These are phyloP conservation scores for Ferdinandea cuprea DNA, from an alignment of 2,888 invertebrate species.

Conservation along the genomic window DNA sequence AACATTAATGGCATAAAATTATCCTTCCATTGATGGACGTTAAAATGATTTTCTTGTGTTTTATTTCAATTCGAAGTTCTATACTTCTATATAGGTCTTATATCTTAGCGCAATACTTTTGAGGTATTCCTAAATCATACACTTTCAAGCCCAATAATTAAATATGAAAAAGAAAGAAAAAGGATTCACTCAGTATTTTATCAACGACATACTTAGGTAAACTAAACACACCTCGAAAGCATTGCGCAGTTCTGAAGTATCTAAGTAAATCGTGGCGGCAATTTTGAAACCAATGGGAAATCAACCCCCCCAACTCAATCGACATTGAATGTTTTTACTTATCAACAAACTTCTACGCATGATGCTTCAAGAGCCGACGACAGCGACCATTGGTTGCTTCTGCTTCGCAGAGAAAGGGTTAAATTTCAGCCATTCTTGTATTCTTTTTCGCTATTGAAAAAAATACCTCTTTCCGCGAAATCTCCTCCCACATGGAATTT, in stretches of 20 bases:
- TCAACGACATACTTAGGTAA: no score
- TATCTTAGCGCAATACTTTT: no score
- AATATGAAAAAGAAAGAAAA: no score
- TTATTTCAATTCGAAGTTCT: no score
- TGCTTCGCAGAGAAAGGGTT: slow-evolving; percentile 35
- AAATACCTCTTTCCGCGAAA: slow-evolving; percentile 1
- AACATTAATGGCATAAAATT: no score
- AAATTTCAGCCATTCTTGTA: slow-evolving; percentile 10
- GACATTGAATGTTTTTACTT: not conserved
- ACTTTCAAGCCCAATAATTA: not conserved
- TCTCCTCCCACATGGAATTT: slow-evolving; percentile 1
- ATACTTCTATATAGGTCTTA: no score
- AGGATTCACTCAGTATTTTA: no score
- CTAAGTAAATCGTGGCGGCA: not conserved
- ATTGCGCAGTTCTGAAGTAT: not conserved
- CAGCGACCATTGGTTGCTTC: slow-evolving; percentile 33
- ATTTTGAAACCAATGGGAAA: slow-evolving; percentile 22
- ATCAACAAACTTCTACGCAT: slow-evolving; percentile 22
- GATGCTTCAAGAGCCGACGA: not conserved
- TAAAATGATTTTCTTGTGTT: no score
- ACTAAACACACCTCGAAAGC: not conserved
- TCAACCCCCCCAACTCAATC: slow-evolving; percentile 1
- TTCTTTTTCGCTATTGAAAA: slow-evolving; percentile 9
- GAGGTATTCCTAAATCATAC: no score
- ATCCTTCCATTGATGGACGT: no score